Evolutionary conservation across 1,140 invertebrate genomes (phyloP).

Genomic region (Idris sp.): DNA sequence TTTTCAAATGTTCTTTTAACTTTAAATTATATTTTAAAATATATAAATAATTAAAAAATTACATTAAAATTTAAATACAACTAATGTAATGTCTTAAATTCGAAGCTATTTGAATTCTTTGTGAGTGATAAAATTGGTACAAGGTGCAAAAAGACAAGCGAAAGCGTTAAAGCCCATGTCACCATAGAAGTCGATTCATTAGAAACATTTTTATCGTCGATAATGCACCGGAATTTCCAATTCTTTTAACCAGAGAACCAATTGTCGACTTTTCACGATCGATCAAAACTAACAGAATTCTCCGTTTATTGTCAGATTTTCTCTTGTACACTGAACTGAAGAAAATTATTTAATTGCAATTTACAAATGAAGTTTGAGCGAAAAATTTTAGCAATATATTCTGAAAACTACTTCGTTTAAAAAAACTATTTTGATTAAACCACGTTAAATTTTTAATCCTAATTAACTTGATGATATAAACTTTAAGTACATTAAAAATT

Average conservation of each 20-base stretch:
- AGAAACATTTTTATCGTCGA: conserved; percentile 25
- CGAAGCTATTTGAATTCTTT: conserved; percentile 4
- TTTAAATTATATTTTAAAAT: conserved; percentile 19
- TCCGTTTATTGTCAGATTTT: conserved; percentile 37
- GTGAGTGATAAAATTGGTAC: neutral
- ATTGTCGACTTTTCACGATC: conserved; percentile 38
- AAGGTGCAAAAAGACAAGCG: neutral
- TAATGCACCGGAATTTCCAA: conserved; percentile 47
- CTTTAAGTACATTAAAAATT: too few relatives aligned
- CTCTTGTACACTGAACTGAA: conserved; percentile 39
- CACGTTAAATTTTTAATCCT: too few relatives aligned
- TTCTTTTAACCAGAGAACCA: conserved; percentile 44
- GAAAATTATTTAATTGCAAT: too few relatives aligned
- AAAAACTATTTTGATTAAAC: too few relatives aligned
- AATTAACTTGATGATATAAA: too few relatives aligned
- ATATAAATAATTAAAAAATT: conserved; percentile 21
- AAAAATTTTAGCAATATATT: conserved; percentile 60
- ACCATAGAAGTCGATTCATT: conserved; percentile 37
- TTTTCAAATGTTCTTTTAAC: conserved; percentile 6
- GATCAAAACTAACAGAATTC: conserved; percentile 55
- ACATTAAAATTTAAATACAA: too few relatives aligned
- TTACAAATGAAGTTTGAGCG: conserved; percentile 56
- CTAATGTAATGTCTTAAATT: conserved; percentile 1
- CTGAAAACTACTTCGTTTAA: conserved; percentile 33
- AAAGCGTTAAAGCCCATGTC: conserved; percentile 27